Evolutionary conservation across 2,113 vertebrate genomes (phyloP), one percentile per base, ranked within the genome.

Genomic region (Panurus biarmicus): DNA sequence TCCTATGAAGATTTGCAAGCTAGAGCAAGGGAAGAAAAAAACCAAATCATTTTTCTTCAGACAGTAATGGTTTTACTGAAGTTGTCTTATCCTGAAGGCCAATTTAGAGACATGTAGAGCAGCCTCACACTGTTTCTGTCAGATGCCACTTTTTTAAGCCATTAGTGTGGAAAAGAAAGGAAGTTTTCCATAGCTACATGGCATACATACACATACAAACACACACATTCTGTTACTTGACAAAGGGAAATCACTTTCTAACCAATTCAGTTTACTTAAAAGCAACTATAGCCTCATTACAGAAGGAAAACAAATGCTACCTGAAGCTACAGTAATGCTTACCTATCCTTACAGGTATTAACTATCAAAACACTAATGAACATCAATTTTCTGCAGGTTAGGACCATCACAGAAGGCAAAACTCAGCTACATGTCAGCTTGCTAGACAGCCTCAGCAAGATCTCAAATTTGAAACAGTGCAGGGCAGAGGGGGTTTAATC

Each of bases 191-290:
- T 33, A 69, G 51, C 83, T 80, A 81, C 36, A 24, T 1, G 77
- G 23, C 7, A 3, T 10, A 54, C n/a, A 53, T 5, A 81, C 2
- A 70, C 9, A 83, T 5, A 81, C 2, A 70, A 7, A 83, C 2
- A 72, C 25, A 36, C 23, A 64, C 11, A 13, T 51, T 71, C 77
- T 50, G 11, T 28, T 74, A 77, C 25, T 11, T 40, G 25, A 90
- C 13, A 24, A 93, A 94, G 71, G 56, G 66, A 85, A 87, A 90
- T 22, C 38, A 25, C 75, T 95, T 87, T 93, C 89, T 85, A 91
- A 93, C 14, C 82, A 47, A 42, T 33, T 71, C 38, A 31, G 12
- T 58, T 92, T 40, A 73, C 40, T 81, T 72, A 51, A 71, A 70
- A 83, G 25, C 23, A 38, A 78, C 40, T 67, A 53, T 0, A 71